Evolutionary conservation across 1,140 invertebrate genomes (phyloP), one percentile per base, ranked within the genome.

Genomic region (Drosophila fuyamai): DNA sequence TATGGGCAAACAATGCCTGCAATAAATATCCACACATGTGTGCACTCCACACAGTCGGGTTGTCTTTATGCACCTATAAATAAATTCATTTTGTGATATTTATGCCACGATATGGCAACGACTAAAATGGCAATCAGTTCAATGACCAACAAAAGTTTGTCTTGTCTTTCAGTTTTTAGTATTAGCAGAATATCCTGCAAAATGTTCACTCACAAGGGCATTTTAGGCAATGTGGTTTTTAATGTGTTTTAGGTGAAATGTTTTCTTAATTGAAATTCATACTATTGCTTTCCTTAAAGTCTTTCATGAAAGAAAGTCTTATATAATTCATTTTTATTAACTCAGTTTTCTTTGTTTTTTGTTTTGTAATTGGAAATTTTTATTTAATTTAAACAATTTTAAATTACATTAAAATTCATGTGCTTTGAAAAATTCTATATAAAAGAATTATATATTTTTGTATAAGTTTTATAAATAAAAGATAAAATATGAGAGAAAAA

Each of bases 61-160:
- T 36, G 62, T 12, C 53, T 65, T 41, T 65, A 58, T 67, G 40
- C 65, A 53, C 72, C 62, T 65, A 58, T 71, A 71, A 71, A 71
- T 70, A 71, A 71, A 71, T 71, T 70, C 66, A 71, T 72, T 78
- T 66, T 70, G 56, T 71, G 78, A 85, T 81, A 75, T 81, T 81
- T 85, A 81, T 81, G 74, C 61, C 60, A 58, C 48, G 68, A 59
- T 63, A 61, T 68, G 56, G 59, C 76, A 73, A 58, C 56, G 55
- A 47, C 82, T 59, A 68, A 84, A 84, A 84, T 85, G 62, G 79
- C 82, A 85, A 76, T 72, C 65, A 81, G 79, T 68, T 79, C 70
- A 86, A 82, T 72, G 76, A 72, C 79, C 82, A 82, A 79, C 66
- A 72, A 81, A 75, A 65, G 51, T 76, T 84, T 81, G 66, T 68